Evolutionary conservation across 1,140 invertebrate species (phyloP), one percentile per base, ranked within the genome.

Genomic region (Spodoptera litura): DNA sequence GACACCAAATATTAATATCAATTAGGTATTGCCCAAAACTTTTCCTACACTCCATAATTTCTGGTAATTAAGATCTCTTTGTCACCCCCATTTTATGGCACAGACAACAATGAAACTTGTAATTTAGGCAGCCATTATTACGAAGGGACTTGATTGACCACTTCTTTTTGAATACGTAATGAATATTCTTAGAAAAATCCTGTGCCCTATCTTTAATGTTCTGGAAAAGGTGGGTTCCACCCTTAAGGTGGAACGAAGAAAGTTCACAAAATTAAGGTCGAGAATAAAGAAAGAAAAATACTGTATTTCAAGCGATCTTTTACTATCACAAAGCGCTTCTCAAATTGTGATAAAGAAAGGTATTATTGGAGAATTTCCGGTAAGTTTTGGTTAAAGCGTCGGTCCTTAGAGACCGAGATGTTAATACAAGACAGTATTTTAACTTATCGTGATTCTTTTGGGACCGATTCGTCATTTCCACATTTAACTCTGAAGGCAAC

Each of bases 1-100:
- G 13, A 71, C 68, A 35, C 68, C n/a, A 70, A 31, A 56, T 52
- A 71, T 71, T 71, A 55, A 71, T 55, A 56, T 56, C 25, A 71
- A 71, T 55, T 71, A 44, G 1, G 9, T 10, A 56, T 20, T 5
- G 13, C 0, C 5, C 52, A 71, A 25, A 55, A 55, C 53, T 15
- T 56, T 56, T 56, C 52, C 52, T 11, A 35, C 25, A 35, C 31
- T 56, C 11, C 44, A 66, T 44, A 20, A 61, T 44, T 38, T 64
- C 15, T 44, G 49, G 53, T 56, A 71, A 71, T 56, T 71, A 71
- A 56, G n/a, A 56, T 20, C 66, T 56, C 68, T 71, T 56, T 15
- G 53, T 56, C 56, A 38, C 56, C 56, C 52, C 31, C 55, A 31
- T 71, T 56, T 71, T 55, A 71, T 71, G 52, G 27, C 68, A 15